Percentiles rank a stretch among this genome's conserved stretches.
Evolutionary conservation across 2,797 vertebrate genomes (phyloP).

Genomic region (Simalia tracyae): DNA sequence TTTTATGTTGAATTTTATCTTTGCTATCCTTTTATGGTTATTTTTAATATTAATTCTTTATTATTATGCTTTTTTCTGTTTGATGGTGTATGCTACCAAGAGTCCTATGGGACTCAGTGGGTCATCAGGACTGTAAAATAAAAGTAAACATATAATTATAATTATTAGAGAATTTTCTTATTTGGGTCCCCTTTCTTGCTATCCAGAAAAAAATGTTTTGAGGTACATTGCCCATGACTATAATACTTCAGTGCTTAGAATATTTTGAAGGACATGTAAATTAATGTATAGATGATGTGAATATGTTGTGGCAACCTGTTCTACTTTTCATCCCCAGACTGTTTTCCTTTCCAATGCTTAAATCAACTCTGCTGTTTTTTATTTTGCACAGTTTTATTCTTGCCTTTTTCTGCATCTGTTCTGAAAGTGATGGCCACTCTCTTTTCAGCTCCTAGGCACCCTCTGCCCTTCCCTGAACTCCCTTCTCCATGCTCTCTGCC

Average conservation of each 20-base stretch:
- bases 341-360: not conserved
- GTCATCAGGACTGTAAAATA: not conserved
- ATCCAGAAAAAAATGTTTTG: not conserved
- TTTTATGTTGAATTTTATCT: not conserved
- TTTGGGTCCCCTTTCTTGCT: not conserved
- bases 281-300: not conserved
- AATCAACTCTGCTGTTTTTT: not conserved
- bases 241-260: not conserved
- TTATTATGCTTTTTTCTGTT: not conserved
- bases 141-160: not conserved
- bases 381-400: not conserved
- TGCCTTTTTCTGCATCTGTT: not conserved
- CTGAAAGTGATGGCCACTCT: not conserved
- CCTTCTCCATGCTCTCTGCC: conserved; percentile 7
- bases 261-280: not conserved
- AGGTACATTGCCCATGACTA: not conserved
- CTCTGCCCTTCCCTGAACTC: conserved; percentile 21
- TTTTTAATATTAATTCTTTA: not conserved
- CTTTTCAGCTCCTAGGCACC: not conserved
- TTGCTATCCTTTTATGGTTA: not conserved
- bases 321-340: not conserved
- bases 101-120: not conserved
- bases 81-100: not conserved
- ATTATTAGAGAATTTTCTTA: not conserved
- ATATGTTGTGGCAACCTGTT: not conserved